Percentiles rank a stretch among this genome's conserved stretches.
Evolutionary conservation across 2,888 invertebrate genomes (phyloP).

Genomic region (Pocota personata): DNA sequence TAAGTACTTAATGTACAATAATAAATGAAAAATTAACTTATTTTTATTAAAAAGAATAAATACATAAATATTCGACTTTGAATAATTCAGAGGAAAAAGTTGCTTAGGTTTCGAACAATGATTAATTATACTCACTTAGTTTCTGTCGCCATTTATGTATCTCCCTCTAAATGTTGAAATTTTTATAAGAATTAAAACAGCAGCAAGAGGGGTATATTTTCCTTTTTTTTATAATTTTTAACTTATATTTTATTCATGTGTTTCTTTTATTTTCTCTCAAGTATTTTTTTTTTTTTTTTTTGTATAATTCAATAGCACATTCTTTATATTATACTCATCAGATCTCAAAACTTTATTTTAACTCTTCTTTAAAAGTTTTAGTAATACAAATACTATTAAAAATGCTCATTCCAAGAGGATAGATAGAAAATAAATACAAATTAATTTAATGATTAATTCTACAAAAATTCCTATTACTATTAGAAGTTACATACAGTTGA

Average conservation of each 20-base stretch:
- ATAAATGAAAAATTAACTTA: no score
- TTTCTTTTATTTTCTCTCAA: slow-evolving; percentile 38
- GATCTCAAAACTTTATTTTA: slow-evolving; percentile 46
- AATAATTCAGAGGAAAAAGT: no score
- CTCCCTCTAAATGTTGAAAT: no score
- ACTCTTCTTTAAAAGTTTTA: slow-evolving; percentile 19
- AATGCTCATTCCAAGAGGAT: slow-evolving; percentile 61
- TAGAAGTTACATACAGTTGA: slow-evolving; percentile 64
- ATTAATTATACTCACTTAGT: no score
- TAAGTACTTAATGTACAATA: no score
- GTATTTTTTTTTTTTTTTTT: slow-evolving; percentile 40
- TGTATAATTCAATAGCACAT: slow-evolving; percentile 55
- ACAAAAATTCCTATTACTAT: slow-evolving; percentile 59
- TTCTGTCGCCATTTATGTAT: no score
- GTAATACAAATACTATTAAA: slow-evolving; percentile 52
- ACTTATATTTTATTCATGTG: slow-evolving; percentile 51
- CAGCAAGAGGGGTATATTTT: background rate
- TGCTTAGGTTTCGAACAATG: no score
- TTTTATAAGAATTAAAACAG: background rate
- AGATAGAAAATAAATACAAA: slow-evolving; percentile 66
- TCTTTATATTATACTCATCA: slow-evolving; percentile 49
- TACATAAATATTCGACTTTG: no score
- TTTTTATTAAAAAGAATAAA: no score
- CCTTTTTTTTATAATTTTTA: slow-evolving; percentile 8
- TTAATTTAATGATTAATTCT: slow-evolving; percentile 43